These are phyloP conservation scores for Ellobium chinense DNA, from an alignment of 2,888 invertebrate genomes.

Conservation along the genomic window DNA sequence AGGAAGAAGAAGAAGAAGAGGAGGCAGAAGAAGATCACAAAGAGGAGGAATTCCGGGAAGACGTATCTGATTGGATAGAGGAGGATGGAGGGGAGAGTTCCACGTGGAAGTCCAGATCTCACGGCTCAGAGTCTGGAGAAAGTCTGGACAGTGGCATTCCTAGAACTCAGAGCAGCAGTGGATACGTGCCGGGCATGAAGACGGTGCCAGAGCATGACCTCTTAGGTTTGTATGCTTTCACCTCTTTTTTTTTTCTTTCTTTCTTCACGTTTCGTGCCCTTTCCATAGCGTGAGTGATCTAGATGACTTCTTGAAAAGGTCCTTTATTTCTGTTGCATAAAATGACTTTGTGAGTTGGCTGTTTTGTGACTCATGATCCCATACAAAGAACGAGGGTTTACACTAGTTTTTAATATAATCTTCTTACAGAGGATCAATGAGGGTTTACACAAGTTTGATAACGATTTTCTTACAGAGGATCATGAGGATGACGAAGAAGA, in stretches of 20 bases:
- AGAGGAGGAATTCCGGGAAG: not conserved
- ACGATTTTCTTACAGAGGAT: constrained; percentile 1
- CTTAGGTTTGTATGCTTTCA: not conserved
- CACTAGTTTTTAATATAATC: too few relatives aligned
- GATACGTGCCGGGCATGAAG: constrained; percentile 59
- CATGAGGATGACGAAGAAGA: constrained; percentile 16
- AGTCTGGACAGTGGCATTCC: constrained; percentile 65
- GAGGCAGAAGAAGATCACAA: not conserved
- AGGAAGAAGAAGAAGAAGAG: not conserved
- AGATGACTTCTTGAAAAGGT: too few relatives aligned
- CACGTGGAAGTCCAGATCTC: constrained; percentile 3
- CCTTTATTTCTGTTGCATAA: not conserved
- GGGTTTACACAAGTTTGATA: too few relatives aligned
- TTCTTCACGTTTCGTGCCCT: not conserved
- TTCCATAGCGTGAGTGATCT: too few relatives aligned
- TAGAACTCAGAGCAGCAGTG: constrained; percentile 47
- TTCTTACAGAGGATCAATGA: too few relatives aligned
- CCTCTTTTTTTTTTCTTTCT: not conserved
- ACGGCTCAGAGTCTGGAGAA: constrained; percentile 50
- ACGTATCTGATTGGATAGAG: constrained; percentile 10
- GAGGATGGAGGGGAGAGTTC: not conserved
- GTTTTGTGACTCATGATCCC: too few relatives aligned
- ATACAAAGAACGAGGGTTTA: too few relatives aligned
- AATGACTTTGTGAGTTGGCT: too few relatives aligned
- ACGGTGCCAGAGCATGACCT: constrained; percentile 52